Evolutionary conservation across 2,797 vertebrate species (phyloP).

Genomic region (Clarias fuscus): DNA sequence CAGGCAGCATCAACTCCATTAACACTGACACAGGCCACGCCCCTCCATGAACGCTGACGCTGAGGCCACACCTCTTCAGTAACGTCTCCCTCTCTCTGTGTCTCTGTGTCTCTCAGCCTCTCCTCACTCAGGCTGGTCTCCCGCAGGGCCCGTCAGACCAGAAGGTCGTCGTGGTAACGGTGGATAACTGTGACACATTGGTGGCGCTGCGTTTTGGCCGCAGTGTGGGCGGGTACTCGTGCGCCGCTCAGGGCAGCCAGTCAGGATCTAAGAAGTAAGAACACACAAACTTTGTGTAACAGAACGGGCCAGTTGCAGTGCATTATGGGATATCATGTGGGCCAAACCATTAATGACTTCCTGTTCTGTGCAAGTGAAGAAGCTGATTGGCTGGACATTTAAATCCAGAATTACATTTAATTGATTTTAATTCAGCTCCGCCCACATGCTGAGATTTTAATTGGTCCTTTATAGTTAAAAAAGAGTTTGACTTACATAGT

Average conservation of each 20-base stretch:
- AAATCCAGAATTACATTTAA: neutral
- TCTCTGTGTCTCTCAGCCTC: constrained; percentile 72
- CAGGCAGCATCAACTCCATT: neutral
- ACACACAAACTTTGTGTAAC: neutral
- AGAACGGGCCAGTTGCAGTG: neutral
- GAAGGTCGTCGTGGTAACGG: constrained; percentile 87
- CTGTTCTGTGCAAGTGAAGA: neutral
- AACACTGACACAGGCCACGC: neutral
- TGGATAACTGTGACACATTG: constrained; percentile 88
- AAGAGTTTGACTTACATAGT: neutral
- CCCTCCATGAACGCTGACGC: neutral
- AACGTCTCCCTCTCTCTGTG: constrained; percentile 12
- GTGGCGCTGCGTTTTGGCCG: constrained; percentile 87
- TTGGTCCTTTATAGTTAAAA: neutral
- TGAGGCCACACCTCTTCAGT: neutral
- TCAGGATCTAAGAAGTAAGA: constrained; percentile 93
- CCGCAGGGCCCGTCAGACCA: constrained; percentile 93
- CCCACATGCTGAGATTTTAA: neutral
- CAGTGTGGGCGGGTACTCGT: constrained; percentile 87
- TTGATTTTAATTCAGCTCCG: neutral
- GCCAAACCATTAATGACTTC: neutral
- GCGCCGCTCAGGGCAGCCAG: constrained; percentile 89
- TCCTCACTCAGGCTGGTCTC: constrained; percentile 84
- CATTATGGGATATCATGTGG: neutral
- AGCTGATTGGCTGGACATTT: neutral